Evolutionary conservation across 2,797 vertebrate species (phyloP).

Genomic region (Selene dorsalis): DNA sequence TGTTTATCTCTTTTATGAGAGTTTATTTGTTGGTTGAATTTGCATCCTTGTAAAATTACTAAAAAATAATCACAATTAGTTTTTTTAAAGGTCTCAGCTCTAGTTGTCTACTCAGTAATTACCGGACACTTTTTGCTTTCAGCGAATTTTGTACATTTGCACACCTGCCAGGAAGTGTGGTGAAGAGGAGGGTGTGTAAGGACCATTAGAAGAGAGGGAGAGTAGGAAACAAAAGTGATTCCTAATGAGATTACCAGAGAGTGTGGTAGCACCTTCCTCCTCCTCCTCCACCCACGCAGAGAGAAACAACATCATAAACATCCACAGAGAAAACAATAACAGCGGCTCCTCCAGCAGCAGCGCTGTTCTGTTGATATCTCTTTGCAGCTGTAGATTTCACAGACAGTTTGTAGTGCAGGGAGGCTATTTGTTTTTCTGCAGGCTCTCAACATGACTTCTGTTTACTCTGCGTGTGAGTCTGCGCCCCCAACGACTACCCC

Average conservation of each 20-base stretch:
- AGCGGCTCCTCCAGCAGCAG: slow-evolving; percentile 31
- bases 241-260: slow-evolving; percentile 67
- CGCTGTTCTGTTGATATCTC: slow-evolving; percentile 13
- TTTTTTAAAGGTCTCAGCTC: not conserved
- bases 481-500: slow-evolving; percentile 21
- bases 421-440: slow-evolving; percentile 39
- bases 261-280: slow-evolving; percentile 49
- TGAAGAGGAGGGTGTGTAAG: not conserved
- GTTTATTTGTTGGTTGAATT: too few relatives aligned
- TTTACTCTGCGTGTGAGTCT: slow-evolving; percentile 1
- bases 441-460: slow-evolving; percentile 16
- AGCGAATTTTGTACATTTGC: slow-evolving; percentile 19
- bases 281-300: slow-evolving; percentile 43
- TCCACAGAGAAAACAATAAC: slow-evolving; percentile 33
- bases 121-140: not conserved
- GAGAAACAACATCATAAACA: slow-evolving; percentile 44
- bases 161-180: slow-evolving; percentile 39
- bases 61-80: too few relatives aligned
- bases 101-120: not conserved
- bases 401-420: not conserved
- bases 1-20: slow-evolving; percentile 51
- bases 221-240: slow-evolving; percentile 43
- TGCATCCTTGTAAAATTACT: not conserved
- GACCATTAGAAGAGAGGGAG: slow-evolving; percentile 43
- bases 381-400: not conserved